Conservation (phyloP, 2,113 vertebrate species). For the Seriola aureovittata region DNA sequence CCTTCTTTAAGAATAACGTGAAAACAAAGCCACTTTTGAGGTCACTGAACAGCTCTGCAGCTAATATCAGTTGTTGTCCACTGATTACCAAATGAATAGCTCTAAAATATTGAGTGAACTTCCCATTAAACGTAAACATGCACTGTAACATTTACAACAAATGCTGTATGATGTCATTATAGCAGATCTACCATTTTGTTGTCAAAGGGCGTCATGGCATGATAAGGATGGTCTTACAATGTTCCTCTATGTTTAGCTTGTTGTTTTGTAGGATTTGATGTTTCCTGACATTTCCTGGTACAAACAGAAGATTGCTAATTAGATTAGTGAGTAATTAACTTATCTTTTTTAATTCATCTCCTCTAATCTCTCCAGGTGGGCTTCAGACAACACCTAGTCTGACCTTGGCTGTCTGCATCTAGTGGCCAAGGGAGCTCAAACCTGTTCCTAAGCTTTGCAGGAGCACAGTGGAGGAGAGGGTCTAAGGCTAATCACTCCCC, state of each 20-base stretch:
- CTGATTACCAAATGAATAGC: not conserved
- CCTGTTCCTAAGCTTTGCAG: slow-evolving; percentile 55
- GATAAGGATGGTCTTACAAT: not conserved
- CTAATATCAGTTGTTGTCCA: not conserved
- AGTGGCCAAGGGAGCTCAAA: slow-evolving; percentile 29
- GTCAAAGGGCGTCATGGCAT: not conserved
- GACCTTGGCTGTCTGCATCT: slow-evolving; percentile 60
- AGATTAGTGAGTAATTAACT: slow-evolving; percentile 17
- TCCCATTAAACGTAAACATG: slow-evolving; percentile 14
- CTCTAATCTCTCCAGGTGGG: slow-evolving; percentile 76
- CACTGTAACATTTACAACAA: not conserved
- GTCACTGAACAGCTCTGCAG: not conserved
- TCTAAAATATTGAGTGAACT: slow-evolving; percentile 1
- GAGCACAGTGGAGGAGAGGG: slow-evolving; percentile 66
- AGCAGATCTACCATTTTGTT: not conserved
- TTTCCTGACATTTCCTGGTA: not conserved
- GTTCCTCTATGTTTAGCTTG: not conserved
- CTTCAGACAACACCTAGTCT: slow-evolving; percentile 46
- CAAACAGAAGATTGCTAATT: not conserved
- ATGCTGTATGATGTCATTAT: slow-evolving; percentile 5
- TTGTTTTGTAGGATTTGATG: not conserved
- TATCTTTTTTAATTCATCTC: slow-evolving; percentile 43
- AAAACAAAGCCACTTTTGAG: slow-evolving; percentile 52
- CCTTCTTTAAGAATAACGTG: slow-evolving; percentile 38
- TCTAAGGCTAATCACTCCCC: slow-evolving; percentile 65